Conservation (phyloP, 2,797 vertebrate species). For the Squalus acanthias region DNA sequence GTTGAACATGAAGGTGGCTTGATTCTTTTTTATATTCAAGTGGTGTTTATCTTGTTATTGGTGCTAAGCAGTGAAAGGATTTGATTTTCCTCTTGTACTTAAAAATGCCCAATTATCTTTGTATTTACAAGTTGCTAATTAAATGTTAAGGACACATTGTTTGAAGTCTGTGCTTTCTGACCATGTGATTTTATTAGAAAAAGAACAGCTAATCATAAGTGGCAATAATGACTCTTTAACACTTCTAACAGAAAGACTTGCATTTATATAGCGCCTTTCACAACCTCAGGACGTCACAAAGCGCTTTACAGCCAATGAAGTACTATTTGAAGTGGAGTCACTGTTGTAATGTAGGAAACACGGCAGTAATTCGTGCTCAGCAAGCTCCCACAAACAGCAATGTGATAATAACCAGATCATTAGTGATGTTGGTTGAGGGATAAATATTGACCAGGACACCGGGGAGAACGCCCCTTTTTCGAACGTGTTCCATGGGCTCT, state of each 20-base stretch:
- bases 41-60: background rate
- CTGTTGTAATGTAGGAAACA: background rate
- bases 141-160: background rate
- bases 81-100: background rate
- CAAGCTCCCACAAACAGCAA: background rate
- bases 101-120: background rate
- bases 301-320: background rate
- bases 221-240: background rate
- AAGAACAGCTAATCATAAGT: background rate
- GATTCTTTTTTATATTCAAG: background rate
- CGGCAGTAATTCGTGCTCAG: background rate
- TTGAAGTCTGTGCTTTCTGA: background rate
- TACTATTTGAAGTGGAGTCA: background rate
- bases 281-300: background rate
- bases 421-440: background rate
- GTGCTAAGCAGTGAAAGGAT: background rate
- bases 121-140: background rate
- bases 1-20: background rate
- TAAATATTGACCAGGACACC: background rate
- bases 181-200: background rate
- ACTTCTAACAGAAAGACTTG: background rate
- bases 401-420: background rate
- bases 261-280: background rate
- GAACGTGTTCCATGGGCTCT: background rate
- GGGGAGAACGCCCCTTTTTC: background rate